Percentiles rank a stretch among this genome's conserved stretches.
Conservation (phyloP, 2,797 vertebrate species). For the Anguilla marmorata region DNA sequence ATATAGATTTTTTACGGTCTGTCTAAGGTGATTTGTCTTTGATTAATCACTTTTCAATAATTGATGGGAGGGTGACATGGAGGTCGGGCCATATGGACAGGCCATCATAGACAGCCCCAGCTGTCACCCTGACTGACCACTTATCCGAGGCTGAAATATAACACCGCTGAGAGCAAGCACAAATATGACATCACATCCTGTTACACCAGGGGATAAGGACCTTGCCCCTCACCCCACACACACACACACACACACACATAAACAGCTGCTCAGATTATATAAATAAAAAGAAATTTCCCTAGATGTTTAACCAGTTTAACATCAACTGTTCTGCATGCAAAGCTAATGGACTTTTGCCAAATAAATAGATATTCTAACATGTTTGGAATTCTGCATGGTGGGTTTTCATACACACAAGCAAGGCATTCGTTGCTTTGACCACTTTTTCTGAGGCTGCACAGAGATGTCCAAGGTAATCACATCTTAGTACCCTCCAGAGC, state of each 20-base stretch:
- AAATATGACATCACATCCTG: neutral
- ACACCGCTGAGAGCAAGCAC: neutral
- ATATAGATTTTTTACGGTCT: neutral
- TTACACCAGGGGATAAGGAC: neutral
- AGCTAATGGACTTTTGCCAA: neutral
- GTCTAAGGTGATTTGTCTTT: neutral
- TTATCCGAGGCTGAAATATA: neutral
- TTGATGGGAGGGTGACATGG: neutral
- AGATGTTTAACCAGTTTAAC: neutral
- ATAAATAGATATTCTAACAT: neutral
- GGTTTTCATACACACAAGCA: neutral
- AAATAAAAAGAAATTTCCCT: neutral
- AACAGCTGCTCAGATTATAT: neutral
- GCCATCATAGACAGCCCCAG: neutral
- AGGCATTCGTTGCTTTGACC: neutral
- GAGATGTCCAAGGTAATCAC: neutral
- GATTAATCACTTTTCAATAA: neutral
- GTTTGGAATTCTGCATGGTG: neutral
- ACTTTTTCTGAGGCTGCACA: neutral
- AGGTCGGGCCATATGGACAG: conserved; percentile 1
- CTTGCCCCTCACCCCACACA: neutral
- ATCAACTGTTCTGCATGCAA: neutral
- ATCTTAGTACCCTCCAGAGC: neutral
- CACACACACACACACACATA: neutral
- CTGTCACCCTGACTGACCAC: conserved; percentile 2